Percentiles rank a stretch among this genome's conserved stretches.
phyloP scores from a whole-genome alignment of 2,797 vertebrate genomes.

The Megalops cyprinoides region DNA sequence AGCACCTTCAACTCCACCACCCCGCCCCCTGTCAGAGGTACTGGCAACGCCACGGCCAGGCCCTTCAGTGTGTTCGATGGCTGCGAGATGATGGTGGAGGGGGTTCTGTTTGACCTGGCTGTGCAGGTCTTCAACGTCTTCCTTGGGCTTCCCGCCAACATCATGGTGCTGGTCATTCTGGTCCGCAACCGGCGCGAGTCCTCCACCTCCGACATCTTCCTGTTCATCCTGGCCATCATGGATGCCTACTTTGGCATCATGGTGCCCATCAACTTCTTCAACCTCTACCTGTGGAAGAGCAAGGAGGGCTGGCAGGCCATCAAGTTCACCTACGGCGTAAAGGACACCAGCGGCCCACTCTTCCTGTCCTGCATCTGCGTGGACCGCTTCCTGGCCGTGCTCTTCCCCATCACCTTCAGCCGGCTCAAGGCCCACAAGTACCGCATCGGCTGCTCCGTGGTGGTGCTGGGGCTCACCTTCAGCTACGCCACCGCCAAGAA shows the following conservation, averaged over 20 bases:
- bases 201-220: constrained; percentile 73
- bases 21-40: neutral
- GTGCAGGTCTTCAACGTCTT: constrained; percentile 69
- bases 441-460: constrained; percentile 58
- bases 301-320: constrained; percentile 55
- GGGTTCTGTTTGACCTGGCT: constrained; percentile 69
- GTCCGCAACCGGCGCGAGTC: constrained; percentile 66
- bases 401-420: constrained; percentile 70
- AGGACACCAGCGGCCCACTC: constrained; percentile 74
- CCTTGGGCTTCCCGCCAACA: constrained; percentile 73
- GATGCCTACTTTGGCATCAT: constrained; percentile 72
- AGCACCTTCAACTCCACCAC: constrained; percentile 16
- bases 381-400: constrained; percentile 75
- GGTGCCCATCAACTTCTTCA: constrained; percentile 66
- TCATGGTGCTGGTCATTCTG: constrained; percentile 68
- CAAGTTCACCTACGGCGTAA: constrained; percentile 74
- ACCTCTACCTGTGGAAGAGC: constrained; percentile 69
- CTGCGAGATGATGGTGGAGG: constrained; percentile 64
- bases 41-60: constrained; percentile 51
- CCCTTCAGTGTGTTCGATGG: constrained; percentile 71
- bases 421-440: constrained; percentile 68
- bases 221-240: constrained; percentile 74
- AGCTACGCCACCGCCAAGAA: constrained; percentile 70
- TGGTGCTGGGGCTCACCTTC: constrained; percentile 70
- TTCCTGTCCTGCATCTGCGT: constrained; percentile 79